Evolutionary conservation across 30 jellyfish, hydroid and myxozoan genomes (phyloP).

Genomic region (Turritopsis dohrnii): DNA sequence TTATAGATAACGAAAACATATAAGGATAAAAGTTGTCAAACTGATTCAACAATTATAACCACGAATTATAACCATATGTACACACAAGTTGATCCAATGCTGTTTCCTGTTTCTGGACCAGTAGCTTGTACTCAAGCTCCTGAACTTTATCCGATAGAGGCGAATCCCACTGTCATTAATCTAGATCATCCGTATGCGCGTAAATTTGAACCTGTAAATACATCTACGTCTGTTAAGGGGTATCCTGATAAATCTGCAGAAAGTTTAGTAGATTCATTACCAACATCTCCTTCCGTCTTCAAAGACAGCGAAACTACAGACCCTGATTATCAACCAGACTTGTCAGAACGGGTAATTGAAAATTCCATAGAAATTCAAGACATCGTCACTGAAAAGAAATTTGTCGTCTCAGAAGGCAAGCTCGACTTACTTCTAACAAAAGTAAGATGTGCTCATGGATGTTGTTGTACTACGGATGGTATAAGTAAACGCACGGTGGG

Average conservation of each 20-base stretch:
- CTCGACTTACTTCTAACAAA: not conserved
- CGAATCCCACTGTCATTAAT: not conserved
- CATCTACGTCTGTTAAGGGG: not conserved
- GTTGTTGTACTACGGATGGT: not conserved
- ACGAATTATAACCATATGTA: not conserved
- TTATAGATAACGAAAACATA: not conserved
- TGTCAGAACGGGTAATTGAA: not conserved
- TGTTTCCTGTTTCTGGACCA: not conserved
- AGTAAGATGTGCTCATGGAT: not conserved
- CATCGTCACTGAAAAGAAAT: not conserved
- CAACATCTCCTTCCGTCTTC: not conserved
- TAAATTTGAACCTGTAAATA: not conserved
- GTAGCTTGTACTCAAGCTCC: not conserved
- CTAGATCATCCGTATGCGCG: slow-evolving; percentile 3
- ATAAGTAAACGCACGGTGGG: not conserved
- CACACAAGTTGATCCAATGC: not conserved
- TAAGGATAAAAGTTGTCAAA: not conserved
- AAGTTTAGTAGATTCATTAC: too few relatives aligned
- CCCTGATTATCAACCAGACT: slow-evolving; percentile 6
- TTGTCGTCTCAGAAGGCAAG: not conserved
- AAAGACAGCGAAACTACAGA: not conserved
- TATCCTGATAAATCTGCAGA: not conserved
- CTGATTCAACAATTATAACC: not conserved
- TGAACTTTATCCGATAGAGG: not conserved
- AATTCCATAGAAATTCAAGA: not conserved